phyloP scores from a whole-genome alignment of 2,113 vertebrate genomes.

The Pimephales promelas region DNA sequence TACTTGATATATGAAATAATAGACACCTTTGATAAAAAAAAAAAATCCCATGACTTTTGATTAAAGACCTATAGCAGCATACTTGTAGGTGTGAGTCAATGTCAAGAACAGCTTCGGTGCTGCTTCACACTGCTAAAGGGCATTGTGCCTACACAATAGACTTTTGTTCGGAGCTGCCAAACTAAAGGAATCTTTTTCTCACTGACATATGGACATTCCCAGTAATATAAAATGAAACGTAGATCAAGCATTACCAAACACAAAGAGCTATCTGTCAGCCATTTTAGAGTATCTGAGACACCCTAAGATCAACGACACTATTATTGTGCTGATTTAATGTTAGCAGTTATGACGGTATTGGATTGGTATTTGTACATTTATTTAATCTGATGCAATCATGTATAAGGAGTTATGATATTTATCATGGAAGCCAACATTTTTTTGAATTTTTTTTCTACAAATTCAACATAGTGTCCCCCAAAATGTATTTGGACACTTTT shows the following conservation, averaged over 20 bases:
- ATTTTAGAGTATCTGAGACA: background rate
- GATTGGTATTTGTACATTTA: background rate
- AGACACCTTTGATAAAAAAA: constrained; percentile 28
- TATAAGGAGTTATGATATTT: background rate
- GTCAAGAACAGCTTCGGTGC: constrained; percentile 22
- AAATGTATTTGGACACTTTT: background rate
- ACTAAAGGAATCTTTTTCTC: constrained; percentile 13
- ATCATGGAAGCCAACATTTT: background rate
- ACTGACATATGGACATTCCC: constrained; percentile 10
- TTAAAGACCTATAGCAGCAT: constrained; percentile 21
- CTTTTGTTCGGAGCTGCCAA: constrained; percentile 27
- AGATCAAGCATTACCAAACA: constrained; percentile 24
- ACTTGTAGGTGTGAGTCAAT: constrained; percentile 20
- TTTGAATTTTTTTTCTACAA: background rate
- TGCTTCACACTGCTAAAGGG: constrained; percentile 11
- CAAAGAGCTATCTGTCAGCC: constrained; percentile 14
- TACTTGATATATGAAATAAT: constrained; percentile 7
- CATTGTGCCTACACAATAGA: constrained; percentile 38
- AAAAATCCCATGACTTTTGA: constrained; percentile 7
- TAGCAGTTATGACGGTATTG: background rate
- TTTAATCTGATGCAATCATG: background rate
- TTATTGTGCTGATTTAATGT: background rate
- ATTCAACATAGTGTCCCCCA: background rate
- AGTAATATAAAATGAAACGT: background rate
- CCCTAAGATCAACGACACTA: background rate